A percentile compares a stretch with the other conserved stretches of the same genome.
phyloP scores from a whole-genome alignment of 1,140 invertebrate genomes.

The Wiebesia pumilae region DNA sequence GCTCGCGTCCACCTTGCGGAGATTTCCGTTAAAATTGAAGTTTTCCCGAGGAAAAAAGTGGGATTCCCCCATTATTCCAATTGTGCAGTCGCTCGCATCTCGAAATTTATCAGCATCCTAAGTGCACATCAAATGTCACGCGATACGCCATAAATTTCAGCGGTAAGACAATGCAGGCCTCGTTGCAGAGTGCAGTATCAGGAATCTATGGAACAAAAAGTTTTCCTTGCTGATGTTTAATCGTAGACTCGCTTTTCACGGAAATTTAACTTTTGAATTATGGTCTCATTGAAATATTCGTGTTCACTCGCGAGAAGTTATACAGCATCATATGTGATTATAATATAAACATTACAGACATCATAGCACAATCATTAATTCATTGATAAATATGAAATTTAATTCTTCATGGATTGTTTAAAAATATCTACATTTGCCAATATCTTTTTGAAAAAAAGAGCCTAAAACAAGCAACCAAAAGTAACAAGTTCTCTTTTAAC shows the following conservation, averaged over 20 bases:
- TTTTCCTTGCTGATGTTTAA: not conserved
- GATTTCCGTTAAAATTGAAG: constrained; percentile 35
- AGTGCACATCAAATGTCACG: constrained; percentile 27
- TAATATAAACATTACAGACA: no score
- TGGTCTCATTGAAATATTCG: no score
- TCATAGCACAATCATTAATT: no score
- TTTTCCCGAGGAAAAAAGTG: constrained; percentile 29
- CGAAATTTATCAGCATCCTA: constrained; percentile 50
- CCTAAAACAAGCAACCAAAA: no score
- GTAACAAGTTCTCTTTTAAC: no score
- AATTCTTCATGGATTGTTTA: no score
- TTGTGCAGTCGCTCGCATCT: constrained; percentile 30
- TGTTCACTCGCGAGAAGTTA: no score
- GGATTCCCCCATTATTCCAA: not conserved
- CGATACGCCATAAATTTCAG: constrained; percentile 35
- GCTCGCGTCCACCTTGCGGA: constrained; percentile 50
- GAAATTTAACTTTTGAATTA: not conserved
- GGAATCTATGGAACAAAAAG: not conserved
- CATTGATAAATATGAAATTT: no score
- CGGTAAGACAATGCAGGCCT: not conserved
- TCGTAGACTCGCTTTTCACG: not conserved
- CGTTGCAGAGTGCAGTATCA: not conserved
- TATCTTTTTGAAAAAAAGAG: no score
- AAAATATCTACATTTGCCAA: no score
- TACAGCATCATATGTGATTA: no score